Percentiles rank a stretch among this genome's conserved stretches.
Evolutionary conservation across 2,113 vertebrate genomes (phyloP).

Genomic region (Pelodiscus sinensis): DNA sequence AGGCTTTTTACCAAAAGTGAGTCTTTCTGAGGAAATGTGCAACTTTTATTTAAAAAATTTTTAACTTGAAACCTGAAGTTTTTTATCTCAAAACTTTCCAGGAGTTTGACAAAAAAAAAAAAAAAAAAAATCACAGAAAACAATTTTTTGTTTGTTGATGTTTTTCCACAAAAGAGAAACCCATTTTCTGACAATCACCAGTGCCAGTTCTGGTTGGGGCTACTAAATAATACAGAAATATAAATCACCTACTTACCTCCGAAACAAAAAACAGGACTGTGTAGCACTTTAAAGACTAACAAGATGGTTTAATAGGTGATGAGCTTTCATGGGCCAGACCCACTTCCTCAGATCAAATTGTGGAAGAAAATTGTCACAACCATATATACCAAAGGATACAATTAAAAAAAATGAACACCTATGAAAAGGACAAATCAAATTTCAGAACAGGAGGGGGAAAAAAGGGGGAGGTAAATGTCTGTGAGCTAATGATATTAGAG

Average conservation of each 20-base stretch:
- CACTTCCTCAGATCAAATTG: too few relatives aligned
- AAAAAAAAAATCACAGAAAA: not conserved
- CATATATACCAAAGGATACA: too few relatives aligned
- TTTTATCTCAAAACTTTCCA: not conserved
- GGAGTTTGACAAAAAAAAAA: not conserved
- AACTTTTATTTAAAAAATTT: not conserved
- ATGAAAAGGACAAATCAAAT: too few relatives aligned
- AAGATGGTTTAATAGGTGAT: too few relatives aligned
- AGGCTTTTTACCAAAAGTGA: not conserved
- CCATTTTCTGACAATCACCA: not conserved
- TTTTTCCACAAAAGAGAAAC: not conserved
- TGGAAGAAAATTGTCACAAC: too few relatives aligned
- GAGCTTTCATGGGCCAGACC: too few relatives aligned
- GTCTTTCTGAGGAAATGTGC: not conserved
- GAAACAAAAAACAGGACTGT: too few relatives aligned
- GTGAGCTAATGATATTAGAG: too few relatives aligned
- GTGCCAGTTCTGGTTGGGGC: not conserved
- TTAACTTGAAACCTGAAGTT: not conserved
- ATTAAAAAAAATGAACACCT: too few relatives aligned
- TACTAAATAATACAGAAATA: not conserved
- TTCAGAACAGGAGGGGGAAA: too few relatives aligned
- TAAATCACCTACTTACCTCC: not conserved
- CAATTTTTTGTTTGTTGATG: not conserved
- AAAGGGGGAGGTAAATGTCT: too few relatives aligned
- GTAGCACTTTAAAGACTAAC: too few relatives aligned